Evolutionary conservation across 2,113 vertebrate species (phyloP).

Genomic region (Apeltes quadracus): DNA sequence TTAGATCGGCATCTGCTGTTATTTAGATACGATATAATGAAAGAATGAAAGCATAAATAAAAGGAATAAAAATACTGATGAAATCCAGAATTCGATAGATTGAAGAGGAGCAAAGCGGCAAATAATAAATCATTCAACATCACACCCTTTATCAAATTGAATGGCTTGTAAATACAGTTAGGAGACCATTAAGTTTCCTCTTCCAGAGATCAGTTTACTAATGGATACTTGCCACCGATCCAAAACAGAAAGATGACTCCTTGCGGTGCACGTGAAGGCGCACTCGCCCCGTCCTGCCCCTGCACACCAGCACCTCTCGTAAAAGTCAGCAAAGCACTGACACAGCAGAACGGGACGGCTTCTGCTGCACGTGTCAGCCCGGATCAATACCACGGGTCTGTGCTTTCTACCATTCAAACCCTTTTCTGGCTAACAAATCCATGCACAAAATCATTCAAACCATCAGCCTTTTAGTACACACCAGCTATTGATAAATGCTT

Average conservation of each 20-base stretch:
- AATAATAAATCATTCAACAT: conserved; percentile 68
- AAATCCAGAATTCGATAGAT: conserved; percentile 49
- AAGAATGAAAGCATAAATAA: conserved; percentile 44
- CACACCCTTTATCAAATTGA: conserved; percentile 77
- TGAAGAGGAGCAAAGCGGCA: conserved; percentile 45
- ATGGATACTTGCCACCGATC: conserved; percentile 73
- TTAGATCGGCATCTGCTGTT: conserved; percentile 27
- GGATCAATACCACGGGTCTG: conserved; percentile 74
- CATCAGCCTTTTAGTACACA: conserved; percentile 70
- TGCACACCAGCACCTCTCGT: conserved; percentile 69
- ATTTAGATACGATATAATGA: conserved; percentile 44
- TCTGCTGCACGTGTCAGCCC: conserved; percentile 64
- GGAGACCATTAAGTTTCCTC: conserved; percentile 74
- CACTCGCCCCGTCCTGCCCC: conserved; percentile 2
- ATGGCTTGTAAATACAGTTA: conserved; percentile 77
- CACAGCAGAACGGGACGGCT: conserved; percentile 76
- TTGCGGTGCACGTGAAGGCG: conserved; percentile 42
- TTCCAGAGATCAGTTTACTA: conserved; percentile 77
- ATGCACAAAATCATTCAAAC: conserved; percentile 66
- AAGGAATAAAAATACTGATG: conserved; percentile 57
- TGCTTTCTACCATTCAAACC: conserved; percentile 67
- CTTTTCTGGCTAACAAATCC: conserved; percentile 76
- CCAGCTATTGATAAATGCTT: conserved; percentile 71
- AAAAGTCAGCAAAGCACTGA: conserved; percentile 81
- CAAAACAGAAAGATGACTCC: conserved; percentile 77